Conservation (phyloP, 2,113 vertebrate species). For the Sinocyclocheilus rhinocerous region DNA sequence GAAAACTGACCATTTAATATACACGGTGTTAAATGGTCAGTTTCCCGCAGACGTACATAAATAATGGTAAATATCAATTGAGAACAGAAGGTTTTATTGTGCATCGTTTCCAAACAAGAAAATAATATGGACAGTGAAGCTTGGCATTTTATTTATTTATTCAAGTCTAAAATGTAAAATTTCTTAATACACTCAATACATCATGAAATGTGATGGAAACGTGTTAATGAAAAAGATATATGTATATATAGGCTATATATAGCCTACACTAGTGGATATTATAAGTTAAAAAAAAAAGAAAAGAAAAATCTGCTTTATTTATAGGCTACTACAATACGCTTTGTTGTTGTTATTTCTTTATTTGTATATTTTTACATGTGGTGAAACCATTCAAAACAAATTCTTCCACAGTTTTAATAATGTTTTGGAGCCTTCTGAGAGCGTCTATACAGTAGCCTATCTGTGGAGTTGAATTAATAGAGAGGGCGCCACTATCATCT, state of each 20-base stretch:
- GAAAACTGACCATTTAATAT: not conserved
- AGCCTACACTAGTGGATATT: too few species aligned
- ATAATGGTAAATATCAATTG: not conserved
- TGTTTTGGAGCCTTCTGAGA: not conserved
- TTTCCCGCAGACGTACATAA: too few species aligned
- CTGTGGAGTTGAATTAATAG: not conserved
- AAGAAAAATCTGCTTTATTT: not conserved
- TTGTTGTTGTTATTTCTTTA: not conserved
- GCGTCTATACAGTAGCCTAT: not conserved
- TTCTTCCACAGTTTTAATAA: not conserved
- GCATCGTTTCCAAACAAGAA: too few species aligned
- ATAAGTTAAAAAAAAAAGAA: not conserved
- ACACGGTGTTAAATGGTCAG: too few species aligned
- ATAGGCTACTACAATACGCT: too few species aligned
- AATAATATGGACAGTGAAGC: too few species aligned
- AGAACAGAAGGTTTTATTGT: not conserved
- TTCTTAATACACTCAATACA: too few species aligned
- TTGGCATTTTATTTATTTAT: not conserved
- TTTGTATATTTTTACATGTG: not conserved
- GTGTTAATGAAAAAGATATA: too few species aligned
- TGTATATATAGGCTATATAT: too few species aligned
- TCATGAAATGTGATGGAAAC: not conserved
- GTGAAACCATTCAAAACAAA: too few species aligned
- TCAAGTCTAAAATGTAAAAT: not conserved
- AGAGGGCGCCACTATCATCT: not conserved